Evolutionary conservation across 2,888 invertebrate species (phyloP), one percentile per base, ranked within the genome.

Genomic region (Allolobophora icterica): DNA sequence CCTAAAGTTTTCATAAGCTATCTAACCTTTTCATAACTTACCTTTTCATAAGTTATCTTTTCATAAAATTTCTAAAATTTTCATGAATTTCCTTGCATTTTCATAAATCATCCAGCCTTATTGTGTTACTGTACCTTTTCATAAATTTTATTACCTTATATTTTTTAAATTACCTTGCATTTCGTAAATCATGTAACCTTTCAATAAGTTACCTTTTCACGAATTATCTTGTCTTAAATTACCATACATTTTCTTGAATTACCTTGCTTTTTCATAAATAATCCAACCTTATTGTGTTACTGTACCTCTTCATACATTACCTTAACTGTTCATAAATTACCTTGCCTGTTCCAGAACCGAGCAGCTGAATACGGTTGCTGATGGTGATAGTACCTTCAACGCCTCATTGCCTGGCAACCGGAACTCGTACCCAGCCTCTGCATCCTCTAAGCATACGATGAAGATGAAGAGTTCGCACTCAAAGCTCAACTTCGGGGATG

Each of bases 401-500:
- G 38, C 35, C n/a, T 6, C 87, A 8, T 35, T 38, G 38, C 24
- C 35, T 38, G 17, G 87, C 87, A 87, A 87, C 87, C 87, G 87
- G 34, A 34, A 87, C 38, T 87, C 87, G 35, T 87, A 87, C 24
- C 87, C 87, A 34, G 87, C 87, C 87, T 33, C 87, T 21, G 21
- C 87, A 21, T 34, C 87, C 34, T 0, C 87, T 35, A 87, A 87
- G 38, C 87, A 87, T 34, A 35, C 34, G 87, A 34, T 87, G 34
- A 87, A 87, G 84, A 91, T 93, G 91, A 93, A 93, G 90, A 90
- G 89, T 71, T 92, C 92, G 4, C 89, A 89, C 52, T 94, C 94
- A 90, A 95, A 95, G 92, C 92, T 94, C 52, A 94, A 95, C 92
- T 94, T 95, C 93, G 95, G 95, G 8, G 95, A 95, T 91, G 94